Base-by-base conservation (phyloP, 2,797 vertebrate genomes). In the Eurystomus glaucurus region DNA sequence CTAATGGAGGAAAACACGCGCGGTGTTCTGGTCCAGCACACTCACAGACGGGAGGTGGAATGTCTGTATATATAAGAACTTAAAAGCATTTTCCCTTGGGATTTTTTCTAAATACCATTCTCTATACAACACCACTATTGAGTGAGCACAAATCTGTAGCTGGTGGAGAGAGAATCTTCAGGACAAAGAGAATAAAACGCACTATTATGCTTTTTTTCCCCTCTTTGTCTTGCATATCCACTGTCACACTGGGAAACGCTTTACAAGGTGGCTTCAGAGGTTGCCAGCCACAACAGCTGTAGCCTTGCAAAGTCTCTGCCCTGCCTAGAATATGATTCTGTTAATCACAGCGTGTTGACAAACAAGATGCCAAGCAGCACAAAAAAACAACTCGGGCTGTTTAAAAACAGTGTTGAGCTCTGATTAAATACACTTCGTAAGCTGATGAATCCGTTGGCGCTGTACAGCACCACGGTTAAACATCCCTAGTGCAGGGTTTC, bases 401-500 rank as follows among this genome's bases (percentile, higher is more conserved):
- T 64, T 18, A 25, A 79, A 65, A 28, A 1, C 64, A 31, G 14
- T 0, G 29, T 6, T 54, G 54, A 76, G 48, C 88, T 81, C 33
- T 65, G 71, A 3, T 8, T 48, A 55, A 82, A 46, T 52, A 45
- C 15, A n/a, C 31, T 58, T 72, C 2, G 1, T 18, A 31, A 51
- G 58, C 55, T 57, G 57, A 1, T 18, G 28, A 55, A 15, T 3
- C 13, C 28, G 0, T 2, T 39, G 57, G n/a, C 45, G 33, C 1
- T 18, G 1, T 3, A 14, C 25, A n/a, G 2, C 13, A 9, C 71
- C 1, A 57, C 37, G 57, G 48, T 39, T 23, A 21, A 58, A 12
- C 3, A 3, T 10, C 6, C 2, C 0, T 9, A n/a, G 16, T 4
- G 35, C 2, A 4, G n/a, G 21, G 16, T 35, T 48, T 7, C n/a